These are phyloP conservation scores for Psittacula derbiana DNA, from an alignment of 2,797 vertebrate species.

Conservation along the genomic window DNA sequence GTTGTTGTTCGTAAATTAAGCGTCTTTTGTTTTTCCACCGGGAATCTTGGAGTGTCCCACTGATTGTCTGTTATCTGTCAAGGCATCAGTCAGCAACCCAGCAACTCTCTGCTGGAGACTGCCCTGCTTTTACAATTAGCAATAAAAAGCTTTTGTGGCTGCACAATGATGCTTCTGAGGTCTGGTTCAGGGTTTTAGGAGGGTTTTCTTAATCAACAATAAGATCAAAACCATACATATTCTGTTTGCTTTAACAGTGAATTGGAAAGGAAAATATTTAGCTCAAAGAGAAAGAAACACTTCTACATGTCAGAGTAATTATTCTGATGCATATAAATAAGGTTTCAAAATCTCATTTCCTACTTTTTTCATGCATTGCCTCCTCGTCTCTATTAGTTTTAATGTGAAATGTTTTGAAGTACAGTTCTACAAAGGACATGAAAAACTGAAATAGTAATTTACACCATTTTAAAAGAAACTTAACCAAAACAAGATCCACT, in stretches of 20 bases:
- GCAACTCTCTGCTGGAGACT: slow-evolving; percentile 66
- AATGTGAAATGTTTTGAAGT: background rate
- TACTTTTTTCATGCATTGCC: background rate
- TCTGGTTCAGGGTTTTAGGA: slow-evolving; percentile 9
- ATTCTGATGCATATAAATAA: background rate
- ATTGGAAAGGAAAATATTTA: slow-evolving; percentile 45
- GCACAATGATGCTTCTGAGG: slow-evolving; percentile 57
- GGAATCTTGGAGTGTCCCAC: slow-evolving; percentile 16
- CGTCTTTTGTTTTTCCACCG: slow-evolving; percentile 32
- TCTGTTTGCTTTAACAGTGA: slow-evolving; percentile 31
- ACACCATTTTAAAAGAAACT: background rate
- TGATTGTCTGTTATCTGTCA: slow-evolving; percentile 72
- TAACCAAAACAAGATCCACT: background rate
- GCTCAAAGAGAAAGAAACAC: background rate
- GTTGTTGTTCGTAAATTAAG: slow-evolving; percentile 41
- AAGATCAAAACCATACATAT: slow-evolving; percentile 17
- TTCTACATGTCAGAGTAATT: slow-evolving; percentile 6
- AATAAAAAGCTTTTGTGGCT: slow-evolving; percentile 62
- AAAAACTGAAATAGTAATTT: background rate
- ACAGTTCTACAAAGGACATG: background rate
- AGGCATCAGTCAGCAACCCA: slow-evolving; percentile 64
- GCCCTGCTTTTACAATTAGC: slow-evolving; percentile 68
- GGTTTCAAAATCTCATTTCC: background rate
- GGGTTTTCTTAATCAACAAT: slow-evolving; percentile 37
- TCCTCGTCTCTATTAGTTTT: background rate